Conservation (phyloP, 2,113 vertebrate species). For the Plecturocebus donacophilus region DNA sequence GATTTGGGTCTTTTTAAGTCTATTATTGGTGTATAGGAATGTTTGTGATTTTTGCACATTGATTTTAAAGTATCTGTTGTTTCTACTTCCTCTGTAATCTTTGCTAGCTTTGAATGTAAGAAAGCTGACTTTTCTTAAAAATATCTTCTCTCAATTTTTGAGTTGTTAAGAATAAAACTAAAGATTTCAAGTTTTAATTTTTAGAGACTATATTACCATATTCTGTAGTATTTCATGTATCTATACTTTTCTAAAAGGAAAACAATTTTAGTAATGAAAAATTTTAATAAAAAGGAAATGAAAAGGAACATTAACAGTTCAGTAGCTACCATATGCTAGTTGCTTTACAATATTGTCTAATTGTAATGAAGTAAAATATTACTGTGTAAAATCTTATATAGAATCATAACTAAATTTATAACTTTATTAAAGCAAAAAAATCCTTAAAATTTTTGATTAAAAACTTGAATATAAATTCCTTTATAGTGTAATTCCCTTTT, state of each 20-base stretch:
- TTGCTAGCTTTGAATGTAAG: not conserved
- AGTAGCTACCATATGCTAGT: not conserved
- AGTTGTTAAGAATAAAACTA: conserved; percentile 1
- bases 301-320: not conserved
- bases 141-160: not conserved
- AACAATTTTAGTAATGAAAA: not conserved
- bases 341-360: not conserved
- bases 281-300: not conserved
- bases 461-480: not conserved
- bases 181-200: not conserved
- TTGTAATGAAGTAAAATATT: conserved; percentile 37
- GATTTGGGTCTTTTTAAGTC: too few species aligned
- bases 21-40: too few species aligned
- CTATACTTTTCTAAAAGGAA: not conserved
- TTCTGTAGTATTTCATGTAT: not conserved
- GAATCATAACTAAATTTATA: not conserved
- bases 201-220: not conserved
- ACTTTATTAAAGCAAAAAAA: conserved; percentile 35
- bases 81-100: not conserved
- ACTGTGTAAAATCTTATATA: not conserved
- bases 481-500: not conserved
- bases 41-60: too few species aligned
- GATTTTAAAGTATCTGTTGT: not conserved
- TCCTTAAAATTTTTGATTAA: not conserved
- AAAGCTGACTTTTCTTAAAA: not conserved